Evolutionary conservation across 2,113 vertebrate species (phyloP).

Genomic region (Chrysochloris asiatica): DNA sequence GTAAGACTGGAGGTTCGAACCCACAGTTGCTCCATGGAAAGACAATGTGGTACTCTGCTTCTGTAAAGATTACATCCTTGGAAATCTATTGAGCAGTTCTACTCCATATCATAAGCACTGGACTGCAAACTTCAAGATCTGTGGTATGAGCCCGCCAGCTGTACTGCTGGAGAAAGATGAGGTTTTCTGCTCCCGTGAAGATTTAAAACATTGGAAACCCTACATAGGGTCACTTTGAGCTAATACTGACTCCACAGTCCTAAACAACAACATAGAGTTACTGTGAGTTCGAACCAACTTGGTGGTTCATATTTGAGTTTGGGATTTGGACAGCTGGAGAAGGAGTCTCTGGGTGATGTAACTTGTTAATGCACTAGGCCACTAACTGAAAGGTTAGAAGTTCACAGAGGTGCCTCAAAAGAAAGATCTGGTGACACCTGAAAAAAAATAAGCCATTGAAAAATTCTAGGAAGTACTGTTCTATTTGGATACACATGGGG

Average conservation of each 20-base stretch:
- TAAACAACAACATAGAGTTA: too few relatives aligned
- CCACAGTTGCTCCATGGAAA: not conserved
- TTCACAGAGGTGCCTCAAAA: not conserved
- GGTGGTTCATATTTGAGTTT: not conserved
- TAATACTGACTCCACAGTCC: not conserved
- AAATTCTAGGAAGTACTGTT: not conserved
- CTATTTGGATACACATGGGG: not conserved
- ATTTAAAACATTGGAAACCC: too few relatives aligned
- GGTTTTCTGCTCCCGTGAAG: too few relatives aligned
- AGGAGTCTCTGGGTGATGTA: not conserved
- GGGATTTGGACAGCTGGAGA: not conserved
- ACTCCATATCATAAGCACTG: not conserved
- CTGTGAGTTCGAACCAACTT: not conserved
- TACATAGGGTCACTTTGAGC: not conserved
- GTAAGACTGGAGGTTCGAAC: not conserved
- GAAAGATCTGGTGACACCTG: not conserved
- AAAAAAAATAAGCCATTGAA: not conserved
- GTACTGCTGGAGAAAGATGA: too few relatives aligned
- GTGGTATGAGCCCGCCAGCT: too few relatives aligned
- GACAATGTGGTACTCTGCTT: not conserved
- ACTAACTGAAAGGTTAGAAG: not conserved
- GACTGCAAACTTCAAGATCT: too few relatives aligned
- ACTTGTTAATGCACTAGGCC: not conserved
- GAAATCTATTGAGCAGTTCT: not conserved
- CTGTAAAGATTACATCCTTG: not conserved